Evolutionary conservation across 1,140 invertebrate genomes (phyloP), one percentile per base, ranked within the genome.

Genomic region (Drosophila kanapiae): DNA sequence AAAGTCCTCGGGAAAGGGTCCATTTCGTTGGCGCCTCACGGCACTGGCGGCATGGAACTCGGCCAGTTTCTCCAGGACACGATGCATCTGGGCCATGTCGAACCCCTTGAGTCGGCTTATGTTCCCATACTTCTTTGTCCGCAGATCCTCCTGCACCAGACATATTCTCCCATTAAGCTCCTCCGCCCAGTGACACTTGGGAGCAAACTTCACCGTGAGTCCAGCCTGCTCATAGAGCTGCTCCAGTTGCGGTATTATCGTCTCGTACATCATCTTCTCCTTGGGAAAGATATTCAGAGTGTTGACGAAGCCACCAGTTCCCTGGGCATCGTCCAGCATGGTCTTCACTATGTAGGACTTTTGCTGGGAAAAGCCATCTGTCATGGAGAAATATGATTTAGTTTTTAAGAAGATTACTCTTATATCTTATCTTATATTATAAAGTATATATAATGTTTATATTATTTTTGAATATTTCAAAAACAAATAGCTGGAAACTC

Each of bases 1-100:
- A 53, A 92, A 87, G n/a, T 92, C 87, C 29, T 92, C 87, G 7
- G 91, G 87, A 57, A 77, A 92, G 10, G 82, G 38, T n/a, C 91
- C 87, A 7, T 83, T 62, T 0, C 51, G 51, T 9, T 91, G 87
- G 8, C 78, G 67, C 74, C 84, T 84, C 6, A 92, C 79, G 1
- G 94, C 93, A 1, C 94, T 94, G 10, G 93, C 88, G 0, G 94
- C 95, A 80, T 95, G 95, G 70, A 95, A 94, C 64, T 90, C 93
- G 0, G 94, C 95, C 40, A 95, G 67, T 67, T 94, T 94, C 16
- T 93, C 91, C n/a, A 95, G 77, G 5, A 95, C 94, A 10, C 94
- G 68, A 33, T 93, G 80, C 68, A 93, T 93, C 61, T 95, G 95
- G 8, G 93, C 56, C 65, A 94, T 77, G 78, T 95, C 94, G 56